phyloP scores from a whole-genome alignment of 2,888 invertebrate species.

The Axea sp. region DNA sequence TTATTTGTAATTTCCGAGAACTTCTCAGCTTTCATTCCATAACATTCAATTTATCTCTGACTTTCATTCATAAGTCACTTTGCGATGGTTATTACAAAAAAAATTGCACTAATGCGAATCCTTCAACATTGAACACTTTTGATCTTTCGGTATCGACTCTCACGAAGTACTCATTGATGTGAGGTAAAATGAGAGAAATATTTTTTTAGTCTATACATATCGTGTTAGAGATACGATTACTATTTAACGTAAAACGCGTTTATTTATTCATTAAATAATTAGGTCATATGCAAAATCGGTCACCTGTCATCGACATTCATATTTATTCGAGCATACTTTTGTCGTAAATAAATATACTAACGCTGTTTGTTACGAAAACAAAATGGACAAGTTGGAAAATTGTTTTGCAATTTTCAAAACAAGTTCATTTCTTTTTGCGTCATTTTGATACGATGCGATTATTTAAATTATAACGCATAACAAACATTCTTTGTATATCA shows the following conservation, averaged over 20 bases:
- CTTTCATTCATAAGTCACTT: no score
- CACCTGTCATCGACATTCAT: slow-evolving; percentile 22
- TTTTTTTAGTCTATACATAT: slow-evolving; percentile 75
- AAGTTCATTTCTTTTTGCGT: slow-evolving; percentile 2
- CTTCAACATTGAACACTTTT: slow-evolving; percentile 39
- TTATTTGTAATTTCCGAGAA: background rate
- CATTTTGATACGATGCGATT: slow-evolving; percentile 67
- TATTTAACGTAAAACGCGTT: slow-evolving; percentile 39
- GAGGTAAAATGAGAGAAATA: slow-evolving; percentile 66
- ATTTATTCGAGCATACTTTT: slow-evolving; percentile 15
- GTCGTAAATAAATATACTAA: background rate
- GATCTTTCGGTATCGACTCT: slow-evolving; percentile 41
- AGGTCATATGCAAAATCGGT: slow-evolving; percentile 26
- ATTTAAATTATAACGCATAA: slow-evolving; percentile 4
- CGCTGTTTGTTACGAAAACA: slow-evolving; percentile 2
- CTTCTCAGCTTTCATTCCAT: background rate
- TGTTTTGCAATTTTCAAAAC: background rate
- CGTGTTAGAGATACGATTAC: slow-evolving; percentile 71
- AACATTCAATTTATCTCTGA: background rate
- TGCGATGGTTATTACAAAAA: slow-evolving; percentile 1
- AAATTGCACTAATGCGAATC: background rate
- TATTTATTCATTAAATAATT: slow-evolving; percentile 16
- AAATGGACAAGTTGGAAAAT: background rate
- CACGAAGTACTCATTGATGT: slow-evolving; percentile 22
- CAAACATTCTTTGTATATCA: background rate